Evolutionary conservation across 2,888 invertebrate species (phyloP), one percentile per base, ranked within the genome.

Genomic region (Pedicia rivosa): DNA sequence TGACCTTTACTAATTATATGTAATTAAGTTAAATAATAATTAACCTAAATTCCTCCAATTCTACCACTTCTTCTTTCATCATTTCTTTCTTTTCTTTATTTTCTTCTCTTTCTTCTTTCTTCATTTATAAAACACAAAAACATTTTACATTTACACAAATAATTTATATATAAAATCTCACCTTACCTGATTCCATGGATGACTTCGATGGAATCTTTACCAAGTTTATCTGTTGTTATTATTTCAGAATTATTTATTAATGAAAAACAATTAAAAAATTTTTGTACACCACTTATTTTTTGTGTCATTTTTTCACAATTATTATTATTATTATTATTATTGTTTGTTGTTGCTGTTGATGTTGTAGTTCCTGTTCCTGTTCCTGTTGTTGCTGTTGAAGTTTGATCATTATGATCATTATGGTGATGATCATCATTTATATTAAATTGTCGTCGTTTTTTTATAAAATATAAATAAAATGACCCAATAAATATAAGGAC

Each of bases 121-220:
- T 28, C 13, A 28, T 28, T 28, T 13, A 27, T 28, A 28, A 26
- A 12, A 12, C 12, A 26, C 10, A 5, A 26, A 8, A 9, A 26
- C 4, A 9, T 26, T 9, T 5, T 3, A 5, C 10, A 12, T n/a
- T 8, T 26, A 5, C 3, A 5, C 6, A 27, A 27, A 12, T 28
- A 12, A 28, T 13, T 8, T 24, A n/a, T 32, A 20, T 15, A 16
- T 12, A 32, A 32, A 35, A 35, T 35, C 25, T 35, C 25, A 35
- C 20, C 50, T 44, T 68, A 66, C 43, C 66, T 40, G 15, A 45
- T 36, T 8, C 45, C 45, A 42, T 45, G 43, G 15, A 45, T 42
- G 8, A 42, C 39, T 20, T 41, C 42, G 22, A 45, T 41, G 8
- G 45, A 45, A 24, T 43, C 41, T 6, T 25, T 40, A 7, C 41